Conservation (phyloP, 2,888 invertebrate species). For the Cephus rjabovi region DNA sequence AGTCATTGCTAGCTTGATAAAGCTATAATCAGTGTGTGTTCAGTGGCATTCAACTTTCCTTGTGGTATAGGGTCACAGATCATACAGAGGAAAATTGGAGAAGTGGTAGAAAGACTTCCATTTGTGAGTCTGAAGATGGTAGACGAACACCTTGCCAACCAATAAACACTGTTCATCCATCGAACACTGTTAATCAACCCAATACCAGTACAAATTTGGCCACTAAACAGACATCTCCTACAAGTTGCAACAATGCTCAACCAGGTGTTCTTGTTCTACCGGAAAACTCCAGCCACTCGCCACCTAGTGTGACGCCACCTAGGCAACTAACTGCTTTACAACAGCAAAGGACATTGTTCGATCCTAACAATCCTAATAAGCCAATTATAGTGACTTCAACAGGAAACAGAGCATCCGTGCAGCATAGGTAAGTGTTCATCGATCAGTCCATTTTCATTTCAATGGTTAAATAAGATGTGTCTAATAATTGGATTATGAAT, state of each 20-base stretch:
- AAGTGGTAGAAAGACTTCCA: conserved; percentile 56
- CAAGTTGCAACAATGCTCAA: conserved; percentile 42
- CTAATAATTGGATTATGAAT: conserved; percentile 1
- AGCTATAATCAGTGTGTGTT: background rate
- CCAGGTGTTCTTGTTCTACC: conserved; percentile 67
- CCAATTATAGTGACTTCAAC: conserved; percentile 77
- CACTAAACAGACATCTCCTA: conserved; percentile 33
- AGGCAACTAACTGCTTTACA: conserved; percentile 31
- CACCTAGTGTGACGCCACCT: conserved; percentile 21
- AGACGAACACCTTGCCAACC: conserved; percentile 38
- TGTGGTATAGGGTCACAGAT: background rate
- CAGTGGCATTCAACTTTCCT: background rate
- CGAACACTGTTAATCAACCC: conserved; percentile 35
- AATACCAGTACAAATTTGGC: conserved; percentile 41
- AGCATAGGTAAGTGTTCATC: conserved; percentile 41
- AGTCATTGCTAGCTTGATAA: background rate
- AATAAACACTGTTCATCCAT: background rate
- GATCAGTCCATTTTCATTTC: background rate
- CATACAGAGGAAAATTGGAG: conserved; percentile 62
- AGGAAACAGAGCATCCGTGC: conserved; percentile 61
- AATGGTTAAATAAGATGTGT: background rate
- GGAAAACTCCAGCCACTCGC: conserved; percentile 45
- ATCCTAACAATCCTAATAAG: conserved; percentile 76
- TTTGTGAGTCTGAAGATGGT: conserved; percentile 59
- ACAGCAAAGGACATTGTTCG: conserved; percentile 70